Evolutionary conservation across 2,888 invertebrate species (phyloP).

Genomic region (Malacosoma neustria): DNA sequence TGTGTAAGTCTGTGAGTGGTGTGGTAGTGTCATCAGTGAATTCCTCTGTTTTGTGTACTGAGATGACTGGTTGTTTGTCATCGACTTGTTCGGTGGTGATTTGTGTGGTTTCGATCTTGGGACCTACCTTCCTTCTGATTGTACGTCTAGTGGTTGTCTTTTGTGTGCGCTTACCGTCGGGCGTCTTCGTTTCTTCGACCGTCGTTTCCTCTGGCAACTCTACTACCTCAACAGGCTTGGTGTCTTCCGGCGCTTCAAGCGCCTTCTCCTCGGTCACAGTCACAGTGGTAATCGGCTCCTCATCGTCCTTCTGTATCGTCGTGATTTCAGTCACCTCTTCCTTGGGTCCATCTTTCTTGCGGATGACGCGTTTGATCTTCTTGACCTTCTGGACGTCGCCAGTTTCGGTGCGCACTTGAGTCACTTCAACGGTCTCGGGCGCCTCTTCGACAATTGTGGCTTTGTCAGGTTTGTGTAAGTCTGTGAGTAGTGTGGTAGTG

Average conservation of each 20-base stretch:
- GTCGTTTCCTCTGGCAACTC: constrained; percentile 4
- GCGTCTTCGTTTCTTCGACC: background rate
- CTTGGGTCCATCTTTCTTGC: constrained; percentile 1
- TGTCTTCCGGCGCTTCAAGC: constrained; percentile 2
- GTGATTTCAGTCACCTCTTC: too few relatives aligned
- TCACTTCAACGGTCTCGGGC: background rate
- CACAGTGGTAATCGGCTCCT: too few relatives aligned
- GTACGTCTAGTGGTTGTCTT: constrained; percentile 43
- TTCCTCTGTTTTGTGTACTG: constrained; percentile 25
- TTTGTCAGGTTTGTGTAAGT: too few relatives aligned
- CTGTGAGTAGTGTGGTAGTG: constrained; percentile 4
- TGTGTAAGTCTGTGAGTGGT: constrained; percentile 15
- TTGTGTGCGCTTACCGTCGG: constrained; percentile 15
- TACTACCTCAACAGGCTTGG: constrained; percentile 1
- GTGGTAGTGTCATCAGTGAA: constrained; percentile 28
- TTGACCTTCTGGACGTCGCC: constrained; percentile 11
- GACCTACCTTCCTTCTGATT: constrained; percentile 50
- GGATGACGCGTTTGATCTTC: constrained; percentile 1
- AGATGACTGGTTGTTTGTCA: constrained; percentile 16
- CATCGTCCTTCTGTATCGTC: too few relatives aligned
- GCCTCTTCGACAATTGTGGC: too few relatives aligned
- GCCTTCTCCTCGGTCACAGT: constrained; percentile 2
- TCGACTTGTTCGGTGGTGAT: constrained; percentile 18
- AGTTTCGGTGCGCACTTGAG: constrained; percentile 26
- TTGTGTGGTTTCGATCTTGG: constrained; percentile 51